Conservation (phyloP, 2,113 vertebrate species). For the Chloropsis cyanopogon region DNA sequence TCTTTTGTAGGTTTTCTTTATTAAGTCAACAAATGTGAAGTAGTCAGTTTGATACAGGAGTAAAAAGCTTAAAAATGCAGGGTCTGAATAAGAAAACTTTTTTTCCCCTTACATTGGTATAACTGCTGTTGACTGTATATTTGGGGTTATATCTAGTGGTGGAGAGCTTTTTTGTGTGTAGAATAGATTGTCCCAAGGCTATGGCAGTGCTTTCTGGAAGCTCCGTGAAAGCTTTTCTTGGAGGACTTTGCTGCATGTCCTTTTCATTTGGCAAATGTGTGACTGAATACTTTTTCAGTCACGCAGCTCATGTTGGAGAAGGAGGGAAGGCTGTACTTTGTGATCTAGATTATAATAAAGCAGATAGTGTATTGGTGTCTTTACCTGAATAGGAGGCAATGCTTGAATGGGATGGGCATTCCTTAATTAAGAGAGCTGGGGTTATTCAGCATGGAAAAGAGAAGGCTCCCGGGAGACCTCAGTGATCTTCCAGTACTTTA, state of each 20-base stretch:
- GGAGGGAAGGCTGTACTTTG: background rate
- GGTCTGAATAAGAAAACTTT: background rate
- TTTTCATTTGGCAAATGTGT: background rate
- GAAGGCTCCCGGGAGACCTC: background rate
- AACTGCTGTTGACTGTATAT: background rate
- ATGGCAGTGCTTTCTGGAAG: background rate
- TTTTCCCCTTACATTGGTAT: background rate
- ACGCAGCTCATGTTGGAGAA: background rate
- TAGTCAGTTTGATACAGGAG: background rate
- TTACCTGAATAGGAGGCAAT: background rate
- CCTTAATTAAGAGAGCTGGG: background rate
- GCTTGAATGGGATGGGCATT: background rate
- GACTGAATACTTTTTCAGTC: background rate
- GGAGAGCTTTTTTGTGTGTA: accelerated
- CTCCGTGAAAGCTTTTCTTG: background rate
- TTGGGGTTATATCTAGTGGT: background rate
- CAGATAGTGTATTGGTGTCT: background rate
- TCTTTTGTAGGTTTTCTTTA: background rate
- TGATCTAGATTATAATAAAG: background rate
- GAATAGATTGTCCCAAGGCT: background rate
- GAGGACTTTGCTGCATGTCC: background rate
- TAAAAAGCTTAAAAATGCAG: background rate
- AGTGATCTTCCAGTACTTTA: background rate
- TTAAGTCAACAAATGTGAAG: background rate
- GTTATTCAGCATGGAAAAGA: background rate